Conservation (phyloP, 2,888 invertebrate genomes). For the Scelioninae gen. 1 region DNA sequence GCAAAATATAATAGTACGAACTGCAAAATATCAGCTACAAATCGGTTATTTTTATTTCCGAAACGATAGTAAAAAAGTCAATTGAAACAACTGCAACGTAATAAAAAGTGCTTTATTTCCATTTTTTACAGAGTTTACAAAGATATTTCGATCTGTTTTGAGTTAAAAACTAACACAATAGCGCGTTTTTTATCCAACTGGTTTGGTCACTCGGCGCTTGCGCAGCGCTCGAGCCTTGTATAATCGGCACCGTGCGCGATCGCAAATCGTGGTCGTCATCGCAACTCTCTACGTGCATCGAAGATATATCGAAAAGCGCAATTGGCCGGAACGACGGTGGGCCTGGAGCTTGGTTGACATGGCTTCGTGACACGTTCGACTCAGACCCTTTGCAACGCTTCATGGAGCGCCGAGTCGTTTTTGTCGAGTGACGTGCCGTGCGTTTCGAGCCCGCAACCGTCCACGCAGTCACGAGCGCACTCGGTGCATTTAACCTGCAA, state of each 20-base stretch:
- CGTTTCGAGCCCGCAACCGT: neutral
- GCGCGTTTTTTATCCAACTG: too few relatives aligned
- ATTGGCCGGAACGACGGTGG: constrained; percentile 26
- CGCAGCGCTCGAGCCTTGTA: neutral
- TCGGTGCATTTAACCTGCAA: constrained; percentile 22
- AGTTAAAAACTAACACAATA: too few relatives aligned
- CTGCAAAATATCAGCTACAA: too few relatives aligned
- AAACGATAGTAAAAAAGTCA: too few relatives aligned
- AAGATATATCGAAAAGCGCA: constrained; percentile 31
- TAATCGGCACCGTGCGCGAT: neutral
- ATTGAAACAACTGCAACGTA: too few relatives aligned
- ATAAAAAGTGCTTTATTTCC: too few relatives aligned
- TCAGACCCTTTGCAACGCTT: neutral
- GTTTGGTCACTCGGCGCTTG: neutral
- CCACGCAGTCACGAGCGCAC: constrained; percentile 1
- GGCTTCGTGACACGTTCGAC: constrained; percentile 57
- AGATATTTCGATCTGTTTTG: too few relatives aligned
- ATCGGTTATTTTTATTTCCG: too few relatives aligned
- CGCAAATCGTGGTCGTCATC: constrained; percentile 23
- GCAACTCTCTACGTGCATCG: constrained; percentile 19
- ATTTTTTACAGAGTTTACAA: too few relatives aligned
- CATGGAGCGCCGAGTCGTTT: constrained; percentile 27
- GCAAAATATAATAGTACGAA: too few relatives aligned
- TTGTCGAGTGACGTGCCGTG: constrained; percentile 9
- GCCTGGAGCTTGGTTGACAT: constrained; percentile 38